Evolutionary conservation across 2,888 invertebrate genomes (phyloP).

Genomic region (Glyphotaelius pellucidus): DNA sequence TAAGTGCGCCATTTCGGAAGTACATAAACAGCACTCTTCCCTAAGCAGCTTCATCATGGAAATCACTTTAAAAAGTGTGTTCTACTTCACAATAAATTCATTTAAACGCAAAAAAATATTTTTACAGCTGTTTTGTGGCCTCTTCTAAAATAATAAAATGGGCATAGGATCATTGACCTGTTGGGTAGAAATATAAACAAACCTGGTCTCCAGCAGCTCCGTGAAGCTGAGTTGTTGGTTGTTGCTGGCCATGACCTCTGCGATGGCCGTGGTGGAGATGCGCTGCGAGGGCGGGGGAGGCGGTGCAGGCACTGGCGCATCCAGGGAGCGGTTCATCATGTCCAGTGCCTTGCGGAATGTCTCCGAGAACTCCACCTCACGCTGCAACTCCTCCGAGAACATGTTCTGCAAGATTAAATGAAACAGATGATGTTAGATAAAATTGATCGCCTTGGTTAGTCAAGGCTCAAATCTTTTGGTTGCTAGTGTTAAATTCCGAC

Average conservation of each 20-base stretch:
- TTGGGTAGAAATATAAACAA: background rate
- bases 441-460: no score
- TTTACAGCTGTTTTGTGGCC: no score
- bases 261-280: conserved; percentile 70
- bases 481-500: no score
- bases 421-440: background rate
- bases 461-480: no score
- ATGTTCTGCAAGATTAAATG: conserved; percentile 68
- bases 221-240: conserved; percentile 80
- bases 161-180: no score
- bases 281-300: conserved; percentile 72
- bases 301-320: conserved; percentile 78
- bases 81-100: no score
- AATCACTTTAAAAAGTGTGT: no score
- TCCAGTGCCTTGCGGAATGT: conserved; percentile 94
- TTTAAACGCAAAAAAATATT: no score
- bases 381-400: conserved; percentile 75
- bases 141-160: no score
- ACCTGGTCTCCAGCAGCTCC: conserved; percentile 86
- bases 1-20: no score
- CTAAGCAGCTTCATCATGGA: no score
- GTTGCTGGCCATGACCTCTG: conserved; percentile 70
- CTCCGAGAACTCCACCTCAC: conserved; percentile 78
- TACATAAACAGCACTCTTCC: no score
- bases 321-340: conserved; percentile 93